Base-by-base conservation (phyloP, 2,888 invertebrate genomes). In the Galerucella calmariensis region DNA sequence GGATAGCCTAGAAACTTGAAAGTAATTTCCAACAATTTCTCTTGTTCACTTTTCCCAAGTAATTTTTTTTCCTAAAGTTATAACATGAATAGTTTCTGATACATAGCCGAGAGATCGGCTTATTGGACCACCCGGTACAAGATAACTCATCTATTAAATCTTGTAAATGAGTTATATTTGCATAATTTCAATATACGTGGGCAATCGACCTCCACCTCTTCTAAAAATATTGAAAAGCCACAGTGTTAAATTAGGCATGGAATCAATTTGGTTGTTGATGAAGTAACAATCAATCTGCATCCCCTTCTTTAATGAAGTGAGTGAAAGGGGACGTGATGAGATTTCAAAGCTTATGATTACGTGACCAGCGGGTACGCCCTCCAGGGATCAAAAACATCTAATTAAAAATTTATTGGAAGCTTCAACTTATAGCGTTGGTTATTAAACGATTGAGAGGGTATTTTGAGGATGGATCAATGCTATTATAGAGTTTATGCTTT, bases 281-380 rank as follows among this genome's bases (percentile, higher is more conserved):
- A 76, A 80, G 74, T 80, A 78, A 78, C 79, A 79, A 79, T 80
- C 80, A 79, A 78, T 78, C 77, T 75, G 75, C 66, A 14, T 58
- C 48, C 46, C 69, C 59, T 16, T n/a, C 35, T 10, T 35, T 62
- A 62, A 62, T 62, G 11, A 46, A 69, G 69, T 61, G 69, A 61
- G 48, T 59, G 46, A 58, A 58, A 69, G 61, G 69, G 59, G 35
- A n/a, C 41, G 12, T 61, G 61, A 69, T 69, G 4, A 5, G n/a
- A 59, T 59, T 69, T 48, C 16, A 61, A 61, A 44, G 58, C 16
- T 69, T 48, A 81, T 83, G 84, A 84, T 83, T 84, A 83, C 83
- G 82, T 84, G 85, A 84, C 85, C 85, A 84, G 80, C 81, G 82
- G 83, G 83, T 83, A 84, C 84, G 83, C 84, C 85, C 83, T 82